Evolutionary conservation across 1,140 invertebrate species (phyloP).

Genomic region (Orius insidiosus): DNA sequence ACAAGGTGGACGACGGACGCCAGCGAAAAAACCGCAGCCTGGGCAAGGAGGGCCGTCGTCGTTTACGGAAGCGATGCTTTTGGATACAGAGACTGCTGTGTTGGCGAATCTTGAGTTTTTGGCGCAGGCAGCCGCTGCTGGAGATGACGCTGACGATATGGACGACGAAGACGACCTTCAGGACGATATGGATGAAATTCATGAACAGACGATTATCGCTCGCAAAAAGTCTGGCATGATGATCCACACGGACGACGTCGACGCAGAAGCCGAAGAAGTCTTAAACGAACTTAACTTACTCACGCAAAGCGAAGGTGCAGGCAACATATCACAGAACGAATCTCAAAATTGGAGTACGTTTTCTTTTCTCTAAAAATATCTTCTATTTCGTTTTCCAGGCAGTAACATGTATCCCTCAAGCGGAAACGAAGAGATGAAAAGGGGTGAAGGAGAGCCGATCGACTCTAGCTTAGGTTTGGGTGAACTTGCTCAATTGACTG

Average conservation of each 20-base stretch:
- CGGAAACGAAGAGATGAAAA: conserved; percentile 9
- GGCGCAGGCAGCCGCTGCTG: conserved; percentile 26
- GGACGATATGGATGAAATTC: conserved; percentile 45
- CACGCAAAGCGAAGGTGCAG: conserved; percentile 34
- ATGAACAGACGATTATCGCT: conserved; percentile 4
- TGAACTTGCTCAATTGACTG: conserved; percentile 88
- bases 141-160: conserved; percentile 50
- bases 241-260: conserved; percentile 46
- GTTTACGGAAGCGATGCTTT: conserved; percentile 53
- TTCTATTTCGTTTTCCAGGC: conserved; percentile 2
- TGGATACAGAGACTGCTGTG: conserved; percentile 81
- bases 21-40: conserved; percentile 32
- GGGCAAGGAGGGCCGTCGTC: not conserved
- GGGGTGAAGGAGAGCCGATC: conserved; percentile 36
- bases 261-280: conserved; percentile 86
- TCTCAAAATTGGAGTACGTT: conserved; percentile 21
- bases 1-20: conserved; percentile 34
- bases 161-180: conserved; percentile 69
- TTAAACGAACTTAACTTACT: conserved; percentile 87
- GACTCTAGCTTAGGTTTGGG: conserved; percentile 76
- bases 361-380: not conserved
- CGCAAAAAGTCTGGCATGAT: conserved; percentile 2
- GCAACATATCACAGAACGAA: conserved; percentile 15
- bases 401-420: not conserved
- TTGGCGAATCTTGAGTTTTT: conserved; percentile 94